Base-by-base conservation (phyloP, 23 tunicate species). In the Corella eumyota region DNA sequence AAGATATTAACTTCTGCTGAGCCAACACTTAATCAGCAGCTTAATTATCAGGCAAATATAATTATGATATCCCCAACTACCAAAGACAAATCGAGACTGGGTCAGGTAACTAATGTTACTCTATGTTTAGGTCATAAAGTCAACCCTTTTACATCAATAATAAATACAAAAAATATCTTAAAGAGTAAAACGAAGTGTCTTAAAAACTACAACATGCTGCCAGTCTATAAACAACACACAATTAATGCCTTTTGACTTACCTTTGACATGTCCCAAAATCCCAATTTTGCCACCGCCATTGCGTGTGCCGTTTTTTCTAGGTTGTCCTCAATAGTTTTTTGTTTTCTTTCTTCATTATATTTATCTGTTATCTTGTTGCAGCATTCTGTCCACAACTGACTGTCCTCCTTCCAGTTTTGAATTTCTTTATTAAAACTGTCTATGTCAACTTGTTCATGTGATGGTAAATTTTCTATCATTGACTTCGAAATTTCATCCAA, bases 211-310 rank as follows among this genome's bases (percentile, higher is more conserved):
- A 40, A 40, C 15, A 11, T 9, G 15, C 48, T 40, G 15, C 13
- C 15, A 9, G 11, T 40, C 48, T n/a, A 11, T 40, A 40, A 40
- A 40, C 48, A 40, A 11, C 48, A 40, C 11, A 11, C 11, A 40
- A 40, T 40, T 15, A 40, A 40, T 9, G 15, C 48, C 7, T 53
- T 53, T 11, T 60, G 11, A 37, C 53, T 20, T 29, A 75, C 82
- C 31, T 58, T 45, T 37, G 55, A 66, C 23, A 75, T 40, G 31
- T 75, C 82, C 67, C 69, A 75, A 57, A 36, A 75, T 2, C 82
- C 82, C 36, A 75, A 47, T 6, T 53, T 62, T 32, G 49, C 82
- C 4, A 75, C 82, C 3, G 82, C 82, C 82, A 40, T 66, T 22
- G 25, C 45, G 56, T 75, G 73, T 2, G 82, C 66, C 32, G 66